These are phyloP conservation scores for Mustelus asterias DNA, from an alignment of 2,113 vertebrate genomes.

Conservation along the genomic window DNA sequence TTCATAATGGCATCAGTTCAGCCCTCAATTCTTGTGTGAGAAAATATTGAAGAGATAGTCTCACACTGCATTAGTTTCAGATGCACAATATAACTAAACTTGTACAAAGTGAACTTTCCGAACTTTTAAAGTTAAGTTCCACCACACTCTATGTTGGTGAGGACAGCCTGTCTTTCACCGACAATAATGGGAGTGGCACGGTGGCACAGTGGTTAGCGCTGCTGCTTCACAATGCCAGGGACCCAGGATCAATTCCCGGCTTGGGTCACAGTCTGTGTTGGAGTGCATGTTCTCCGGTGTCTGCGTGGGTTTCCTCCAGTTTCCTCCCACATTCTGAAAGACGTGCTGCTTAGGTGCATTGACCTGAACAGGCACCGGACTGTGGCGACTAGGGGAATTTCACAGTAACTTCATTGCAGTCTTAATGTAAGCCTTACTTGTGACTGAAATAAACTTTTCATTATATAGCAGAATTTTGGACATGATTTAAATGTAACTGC, in stretches of 20 bases:
- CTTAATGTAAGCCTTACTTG: no score
- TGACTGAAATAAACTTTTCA: background rate
- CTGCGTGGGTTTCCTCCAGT: no score
- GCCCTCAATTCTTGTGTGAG: background rate
- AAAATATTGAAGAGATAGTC: background rate
- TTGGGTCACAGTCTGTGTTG: no score
- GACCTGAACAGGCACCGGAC: no score
- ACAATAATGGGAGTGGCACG: background rate
- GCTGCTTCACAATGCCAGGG: no score
- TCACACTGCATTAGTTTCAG: background rate
- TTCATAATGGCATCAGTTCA: background rate
- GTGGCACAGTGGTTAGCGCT: no score
- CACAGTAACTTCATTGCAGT: no score
- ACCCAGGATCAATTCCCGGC: no score
- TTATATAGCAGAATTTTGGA: background rate
- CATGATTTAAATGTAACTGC: background rate
- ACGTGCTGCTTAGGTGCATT: no score
- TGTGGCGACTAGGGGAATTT: no score
- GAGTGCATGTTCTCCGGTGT: no score
- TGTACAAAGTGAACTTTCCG: background rate
- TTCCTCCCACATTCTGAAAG: no score
- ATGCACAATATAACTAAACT: background rate
- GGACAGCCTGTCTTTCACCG: background rate
- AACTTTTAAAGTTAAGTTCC: background rate
- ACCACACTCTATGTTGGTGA: background rate